Evolutionary conservation across 2,888 invertebrate species (phyloP).

Genomic region (Caenorhabditis zanzibari): DNA sequence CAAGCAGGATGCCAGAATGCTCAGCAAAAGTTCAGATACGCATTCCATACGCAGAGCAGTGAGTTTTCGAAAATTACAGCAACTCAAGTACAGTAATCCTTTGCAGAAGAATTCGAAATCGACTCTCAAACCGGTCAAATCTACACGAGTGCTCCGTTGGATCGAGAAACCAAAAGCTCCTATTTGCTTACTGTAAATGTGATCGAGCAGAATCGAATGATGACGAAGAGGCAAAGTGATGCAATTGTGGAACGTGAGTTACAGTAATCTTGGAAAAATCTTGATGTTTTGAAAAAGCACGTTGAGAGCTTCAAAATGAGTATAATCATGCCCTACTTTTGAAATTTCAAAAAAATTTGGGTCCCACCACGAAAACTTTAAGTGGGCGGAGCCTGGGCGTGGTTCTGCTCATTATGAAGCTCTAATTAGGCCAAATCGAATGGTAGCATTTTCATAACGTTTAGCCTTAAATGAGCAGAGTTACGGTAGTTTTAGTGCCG

Average conservation of each 20-base stretch:
- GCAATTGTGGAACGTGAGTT: slow-evolving; percentile 74
- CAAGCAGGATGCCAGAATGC: slow-evolving; percentile 62
- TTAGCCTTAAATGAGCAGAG: no score
- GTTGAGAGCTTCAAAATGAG: background rate
- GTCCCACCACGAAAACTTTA: background rate
- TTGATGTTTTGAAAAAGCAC: background rate
- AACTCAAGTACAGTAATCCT: background rate
- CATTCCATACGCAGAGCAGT: slow-evolving; percentile 59
- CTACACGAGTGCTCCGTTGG: slow-evolving; percentile 72
- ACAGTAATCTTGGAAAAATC: background rate
- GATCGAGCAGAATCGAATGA: slow-evolving; percentile 64
- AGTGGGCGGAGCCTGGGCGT: background rate
- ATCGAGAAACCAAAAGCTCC: slow-evolving; percentile 78
- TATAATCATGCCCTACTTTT: background rate
- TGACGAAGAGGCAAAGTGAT: slow-evolving; percentile 56
- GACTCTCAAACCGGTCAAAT: slow-evolving; percentile 76
- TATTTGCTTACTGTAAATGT: slow-evolving; percentile 79
- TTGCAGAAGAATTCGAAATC: slow-evolving; percentile 78
- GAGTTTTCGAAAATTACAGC: slow-evolving; percentile 2
- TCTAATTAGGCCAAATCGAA: no score
- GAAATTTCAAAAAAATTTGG: background rate
- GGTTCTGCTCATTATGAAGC: no score
- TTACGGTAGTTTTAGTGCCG: no score
- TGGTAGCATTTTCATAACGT: no score
- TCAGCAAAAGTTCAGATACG: slow-evolving; percentile 57